phyloP scores from a whole-genome alignment of 2,113 vertebrate species.

The Rhea americana region DNA sequence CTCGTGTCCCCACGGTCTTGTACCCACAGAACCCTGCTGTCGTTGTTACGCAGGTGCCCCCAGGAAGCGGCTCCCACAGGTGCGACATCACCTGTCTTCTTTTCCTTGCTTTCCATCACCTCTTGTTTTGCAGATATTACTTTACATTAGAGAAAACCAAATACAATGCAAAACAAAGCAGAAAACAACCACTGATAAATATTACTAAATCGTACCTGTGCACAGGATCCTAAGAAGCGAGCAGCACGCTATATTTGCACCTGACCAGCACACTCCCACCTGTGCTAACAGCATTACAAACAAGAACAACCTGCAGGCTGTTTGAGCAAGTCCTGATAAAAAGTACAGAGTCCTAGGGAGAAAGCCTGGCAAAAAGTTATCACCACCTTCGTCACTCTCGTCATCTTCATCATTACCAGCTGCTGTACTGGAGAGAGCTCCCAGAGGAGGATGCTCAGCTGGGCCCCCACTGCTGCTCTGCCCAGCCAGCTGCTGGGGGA shows the following conservation, averaged over 20 bases:
- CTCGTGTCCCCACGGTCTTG: neutral
- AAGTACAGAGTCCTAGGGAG: neutral
- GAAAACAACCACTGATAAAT: neutral
- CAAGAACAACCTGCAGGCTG: neutral
- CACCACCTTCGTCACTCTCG: neutral
- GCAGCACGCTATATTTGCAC: neutral
- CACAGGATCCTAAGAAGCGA: neutral
- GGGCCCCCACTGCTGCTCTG: neutral
- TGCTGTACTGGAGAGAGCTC: neutral
- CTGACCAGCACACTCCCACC: neutral
- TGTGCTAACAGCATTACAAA: neutral
- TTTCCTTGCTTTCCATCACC: neutral
- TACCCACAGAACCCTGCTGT: neutral
- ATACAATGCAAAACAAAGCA: neutral
- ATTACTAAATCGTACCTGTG: neutral
- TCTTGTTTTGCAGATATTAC: neutral
- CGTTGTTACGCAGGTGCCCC: neutral
- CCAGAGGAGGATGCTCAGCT: neutral
- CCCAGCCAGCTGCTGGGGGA: neutral
- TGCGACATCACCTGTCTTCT: neutral
- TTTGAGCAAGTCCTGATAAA: neutral
- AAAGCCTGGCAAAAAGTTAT: neutral
- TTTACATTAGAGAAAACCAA: neutral
- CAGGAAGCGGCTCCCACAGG: neutral
- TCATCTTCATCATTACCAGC: neutral